A percentile compares a stretch with the other conserved stretches of the same genome.
Conservation (phyloP, 2,113 vertebrate genomes). For the Anguilla japonica region DNA sequence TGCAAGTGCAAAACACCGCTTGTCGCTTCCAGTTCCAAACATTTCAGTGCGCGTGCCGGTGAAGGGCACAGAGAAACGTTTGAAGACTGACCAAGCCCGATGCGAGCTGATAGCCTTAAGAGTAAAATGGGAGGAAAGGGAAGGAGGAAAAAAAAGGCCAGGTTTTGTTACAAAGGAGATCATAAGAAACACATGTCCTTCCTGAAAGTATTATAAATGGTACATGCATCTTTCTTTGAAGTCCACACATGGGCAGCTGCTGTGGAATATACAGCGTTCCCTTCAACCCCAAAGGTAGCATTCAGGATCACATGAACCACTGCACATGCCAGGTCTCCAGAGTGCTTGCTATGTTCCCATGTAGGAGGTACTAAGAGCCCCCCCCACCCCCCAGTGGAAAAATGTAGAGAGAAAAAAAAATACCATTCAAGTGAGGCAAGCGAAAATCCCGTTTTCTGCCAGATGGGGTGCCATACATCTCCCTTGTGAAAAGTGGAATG, state of each 20-base stretch:
- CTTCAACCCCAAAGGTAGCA: constrained; percentile 39
- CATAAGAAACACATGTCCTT: constrained; percentile 44
- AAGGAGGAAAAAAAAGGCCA: background rate
- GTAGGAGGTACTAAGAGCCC: constrained; percentile 6
- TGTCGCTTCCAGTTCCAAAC: background rate
- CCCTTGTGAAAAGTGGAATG: background rate
- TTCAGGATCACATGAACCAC: constrained; percentile 19
- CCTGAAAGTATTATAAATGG: constrained; percentile 45
- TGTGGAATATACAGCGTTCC: constrained; percentile 33
- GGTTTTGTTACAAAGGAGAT: constrained; percentile 41
- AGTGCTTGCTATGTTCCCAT: background rate
- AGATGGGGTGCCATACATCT: background rate
- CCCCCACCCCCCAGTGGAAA: background rate
- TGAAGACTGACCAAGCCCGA: background rate
- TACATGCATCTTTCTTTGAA: constrained; percentile 47
- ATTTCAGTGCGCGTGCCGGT: background rate
- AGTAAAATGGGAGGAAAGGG: background rate
- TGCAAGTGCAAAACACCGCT: background rate
- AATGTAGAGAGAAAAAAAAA: constrained; percentile 3
- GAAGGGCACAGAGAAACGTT: constrained; percentile 1
- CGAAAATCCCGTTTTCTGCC: background rate
- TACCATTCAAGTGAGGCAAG: constrained; percentile 17
- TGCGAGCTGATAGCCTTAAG: background rate
- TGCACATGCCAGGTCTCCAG: background rate
- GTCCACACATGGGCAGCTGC: constrained; percentile 38